Evolutionary conservation across 2,113 vertebrate genomes (phyloP).

Genomic region (Nesogale talazaci): DNA sequence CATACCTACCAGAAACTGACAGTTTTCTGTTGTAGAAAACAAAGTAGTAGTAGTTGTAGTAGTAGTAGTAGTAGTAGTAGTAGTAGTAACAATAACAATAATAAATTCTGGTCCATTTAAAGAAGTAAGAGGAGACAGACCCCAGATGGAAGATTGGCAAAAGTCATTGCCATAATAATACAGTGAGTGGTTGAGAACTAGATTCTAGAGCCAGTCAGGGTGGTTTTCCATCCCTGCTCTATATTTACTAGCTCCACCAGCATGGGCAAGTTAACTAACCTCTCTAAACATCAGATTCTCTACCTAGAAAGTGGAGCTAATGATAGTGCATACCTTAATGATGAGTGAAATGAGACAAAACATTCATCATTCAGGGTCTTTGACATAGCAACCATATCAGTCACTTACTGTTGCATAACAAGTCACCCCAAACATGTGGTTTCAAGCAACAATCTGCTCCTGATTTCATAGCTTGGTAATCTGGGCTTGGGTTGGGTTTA

Average conservation of each 20-base stretch:
- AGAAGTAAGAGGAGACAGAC: neutral
- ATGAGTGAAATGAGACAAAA: slow-evolving; percentile 19
- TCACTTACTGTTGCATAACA: slow-evolving; percentile 11
- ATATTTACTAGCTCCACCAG: neutral
- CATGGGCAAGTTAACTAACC: slow-evolving; percentile 1
- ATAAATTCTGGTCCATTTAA: neutral
- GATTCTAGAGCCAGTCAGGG: neutral
- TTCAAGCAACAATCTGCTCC: neutral
- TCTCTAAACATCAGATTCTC: neutral
- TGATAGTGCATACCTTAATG: neutral
- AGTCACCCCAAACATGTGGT: slow-evolving; percentile 10
- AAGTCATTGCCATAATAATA: slow-evolving; percentile 31
- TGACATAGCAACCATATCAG: neutral
- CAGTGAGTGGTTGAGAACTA: neutral
- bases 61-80: too few relatives aligned
- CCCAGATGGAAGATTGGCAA: slow-evolving; percentile 15
- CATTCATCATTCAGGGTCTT: neutral
- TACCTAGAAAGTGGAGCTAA: neutral
- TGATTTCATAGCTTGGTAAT: neutral
- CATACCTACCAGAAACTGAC: slow-evolving; percentile 13
- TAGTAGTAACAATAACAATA: neutral
- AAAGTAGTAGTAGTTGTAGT: too few relatives aligned
- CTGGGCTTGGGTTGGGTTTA: neutral
- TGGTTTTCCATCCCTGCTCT: neutral
- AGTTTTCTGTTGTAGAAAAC: slow-evolving; percentile 2